Evolutionary conservation across 2,113 vertebrate genomes (phyloP).

Genomic region (Podiceps cristatus): DNA sequence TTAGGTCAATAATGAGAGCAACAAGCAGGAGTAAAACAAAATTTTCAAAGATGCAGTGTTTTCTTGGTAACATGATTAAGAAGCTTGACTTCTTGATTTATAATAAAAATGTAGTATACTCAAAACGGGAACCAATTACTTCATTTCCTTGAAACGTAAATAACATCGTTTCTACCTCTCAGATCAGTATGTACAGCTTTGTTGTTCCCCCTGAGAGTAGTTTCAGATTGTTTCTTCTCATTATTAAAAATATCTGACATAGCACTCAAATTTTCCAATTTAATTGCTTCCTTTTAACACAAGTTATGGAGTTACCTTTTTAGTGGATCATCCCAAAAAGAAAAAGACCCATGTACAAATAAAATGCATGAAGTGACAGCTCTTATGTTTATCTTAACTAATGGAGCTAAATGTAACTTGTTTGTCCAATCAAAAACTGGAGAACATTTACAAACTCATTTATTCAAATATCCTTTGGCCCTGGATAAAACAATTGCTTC

Average conservation of each 20-base stretch:
- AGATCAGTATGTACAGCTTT: background rate
- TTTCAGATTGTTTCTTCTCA: background rate
- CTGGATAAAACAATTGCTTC: background rate
- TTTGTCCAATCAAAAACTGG: background rate
- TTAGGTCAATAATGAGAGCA: background rate
- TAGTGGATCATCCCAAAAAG: background rate
- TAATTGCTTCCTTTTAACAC: background rate
- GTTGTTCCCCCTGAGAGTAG: background rate
- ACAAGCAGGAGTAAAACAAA: background rate
- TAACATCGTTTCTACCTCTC: background rate
- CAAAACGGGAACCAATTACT: background rate
- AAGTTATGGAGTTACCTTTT: background rate
- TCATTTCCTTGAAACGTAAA: background rate
- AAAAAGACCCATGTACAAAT: background rate
- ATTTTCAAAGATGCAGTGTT: background rate
- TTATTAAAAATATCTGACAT: background rate
- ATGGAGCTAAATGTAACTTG: background rate
- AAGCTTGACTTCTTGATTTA: background rate
- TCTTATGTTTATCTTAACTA: background rate
- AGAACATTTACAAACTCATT: fast-evolving
- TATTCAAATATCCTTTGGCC: background rate
- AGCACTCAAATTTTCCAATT: background rate
- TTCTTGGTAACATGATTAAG: background rate
- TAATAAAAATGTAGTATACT: background rate
- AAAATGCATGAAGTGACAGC: background rate